These are phyloP conservation scores for Cepaea nemoralis DNA, from an alignment of 1,140 invertebrate genomes.

Conservation along the genomic window DNA sequence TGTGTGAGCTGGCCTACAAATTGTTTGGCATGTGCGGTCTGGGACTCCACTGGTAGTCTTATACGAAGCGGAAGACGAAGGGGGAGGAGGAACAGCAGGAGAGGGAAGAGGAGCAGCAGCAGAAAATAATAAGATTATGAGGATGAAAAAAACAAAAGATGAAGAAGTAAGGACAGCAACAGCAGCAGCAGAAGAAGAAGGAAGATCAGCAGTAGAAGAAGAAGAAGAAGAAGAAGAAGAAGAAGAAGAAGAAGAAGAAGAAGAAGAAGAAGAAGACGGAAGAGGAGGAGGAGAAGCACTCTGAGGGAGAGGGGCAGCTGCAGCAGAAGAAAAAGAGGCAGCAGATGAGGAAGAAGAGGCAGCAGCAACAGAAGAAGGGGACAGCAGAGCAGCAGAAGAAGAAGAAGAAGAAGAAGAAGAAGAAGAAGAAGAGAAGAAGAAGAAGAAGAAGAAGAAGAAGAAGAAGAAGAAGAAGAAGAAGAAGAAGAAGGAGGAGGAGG, in stretches of 20 bases:
- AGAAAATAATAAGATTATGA: background rate
- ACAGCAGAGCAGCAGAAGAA: background rate
- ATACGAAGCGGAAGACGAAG: background rate
- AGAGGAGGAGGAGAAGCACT: no score
- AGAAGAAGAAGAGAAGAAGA: background rate
- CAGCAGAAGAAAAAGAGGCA: background rate
- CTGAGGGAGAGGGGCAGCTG: background rate
- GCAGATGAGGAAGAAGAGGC: background rate
- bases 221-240: conserved; percentile 19
- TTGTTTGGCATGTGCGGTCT: no score
- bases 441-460: no score
- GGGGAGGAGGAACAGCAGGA: background rate
- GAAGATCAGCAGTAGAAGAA: no score
- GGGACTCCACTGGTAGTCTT: no score
- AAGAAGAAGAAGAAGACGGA: no score
- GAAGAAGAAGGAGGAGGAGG: background rate
- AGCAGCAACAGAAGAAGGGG: no score
- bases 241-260: conserved; percentile 19
- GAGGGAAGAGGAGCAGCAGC: background rate
- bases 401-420: background rate
- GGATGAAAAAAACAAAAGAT: background rate
- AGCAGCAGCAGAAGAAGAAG: no score
- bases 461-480: background rate
- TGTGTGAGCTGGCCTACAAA: no score
- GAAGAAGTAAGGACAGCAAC: background rate